Conservation (phyloP, 1,140 invertebrate species). For the Drosophila lowei region DNA sequence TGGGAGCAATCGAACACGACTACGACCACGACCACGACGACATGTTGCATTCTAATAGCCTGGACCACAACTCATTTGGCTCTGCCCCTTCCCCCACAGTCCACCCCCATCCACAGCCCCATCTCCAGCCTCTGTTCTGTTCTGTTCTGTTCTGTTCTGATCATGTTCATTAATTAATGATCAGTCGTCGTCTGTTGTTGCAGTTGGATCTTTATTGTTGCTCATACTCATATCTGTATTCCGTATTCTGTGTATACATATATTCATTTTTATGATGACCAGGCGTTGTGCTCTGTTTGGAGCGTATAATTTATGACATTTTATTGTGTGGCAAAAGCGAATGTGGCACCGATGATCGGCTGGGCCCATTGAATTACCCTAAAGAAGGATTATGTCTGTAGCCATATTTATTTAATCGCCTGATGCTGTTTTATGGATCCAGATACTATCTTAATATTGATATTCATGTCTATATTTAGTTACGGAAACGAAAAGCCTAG, state of each 20-base stretch:
- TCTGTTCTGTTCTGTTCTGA: conserved; percentile 30
- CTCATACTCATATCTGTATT: conserved; percentile 4
- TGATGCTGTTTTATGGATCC: too few relatives aligned
- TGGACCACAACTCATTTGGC: conserved; percentile 56
- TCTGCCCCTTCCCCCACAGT: conserved; percentile 5
- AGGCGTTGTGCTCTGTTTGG: conserved; percentile 65
- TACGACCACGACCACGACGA: conserved; percentile 59
- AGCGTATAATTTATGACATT: conserved; percentile 78
- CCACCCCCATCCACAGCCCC: conserved; percentile 19
- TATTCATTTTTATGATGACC: conserved; percentile 69
- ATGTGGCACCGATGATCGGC: conserved; percentile 29
- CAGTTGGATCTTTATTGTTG: conserved; percentile 67
- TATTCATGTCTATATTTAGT: too few relatives aligned
- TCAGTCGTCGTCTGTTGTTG: conserved; percentile 63
- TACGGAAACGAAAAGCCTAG: too few relatives aligned
- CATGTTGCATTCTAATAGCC: conserved; percentile 77
- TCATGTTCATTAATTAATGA: conserved; percentile 81
- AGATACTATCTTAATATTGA: too few relatives aligned
- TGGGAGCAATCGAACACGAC: conserved; percentile 44
- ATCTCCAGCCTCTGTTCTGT: conserved; percentile 32
- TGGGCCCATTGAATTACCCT: conserved; percentile 2
- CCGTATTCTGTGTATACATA: background rate
- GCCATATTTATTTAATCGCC: too few relatives aligned
- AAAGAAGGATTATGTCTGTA: background rate
- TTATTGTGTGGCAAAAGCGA: conserved; percentile 75